Evolutionary conservation across 1,140 invertebrate species (phyloP).

Genomic region (Choristoneura fumiferana): DNA sequence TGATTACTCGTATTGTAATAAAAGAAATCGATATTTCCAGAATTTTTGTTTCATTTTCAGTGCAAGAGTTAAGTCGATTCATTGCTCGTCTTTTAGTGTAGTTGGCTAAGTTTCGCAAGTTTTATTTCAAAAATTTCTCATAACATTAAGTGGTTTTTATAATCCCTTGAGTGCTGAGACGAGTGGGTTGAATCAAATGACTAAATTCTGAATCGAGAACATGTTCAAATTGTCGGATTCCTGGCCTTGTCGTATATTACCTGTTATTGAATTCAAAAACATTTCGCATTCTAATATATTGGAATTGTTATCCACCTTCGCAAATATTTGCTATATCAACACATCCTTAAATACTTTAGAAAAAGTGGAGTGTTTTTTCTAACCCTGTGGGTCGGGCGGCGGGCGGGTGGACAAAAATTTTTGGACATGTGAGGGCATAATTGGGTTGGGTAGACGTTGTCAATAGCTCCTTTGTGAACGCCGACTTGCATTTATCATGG

Average conservation of each 20-base stretch:
- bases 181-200: neutral
- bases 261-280: slow-evolving; percentile 10
- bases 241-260: neutral
- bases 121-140: neutral
- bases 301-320: neutral
- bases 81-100: too few relatives aligned
- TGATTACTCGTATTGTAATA: too few relatives aligned
- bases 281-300: slow-evolving; percentile 8
- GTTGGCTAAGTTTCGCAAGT: too few relatives aligned
- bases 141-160: too few relatives aligned
- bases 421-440: slow-evolving; percentile 44
- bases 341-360: neutral
- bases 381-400: slow-evolving; percentile 21
- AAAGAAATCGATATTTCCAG: too few relatives aligned
- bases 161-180: neutral
- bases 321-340: slow-evolving; percentile 14
- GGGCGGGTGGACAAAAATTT: slow-evolving; percentile 44
- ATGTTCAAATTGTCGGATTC: neutral
- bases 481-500: slow-evolving; percentile 55
- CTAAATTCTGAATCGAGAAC: too few relatives aligned
- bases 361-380: slow-evolving; percentile 20
- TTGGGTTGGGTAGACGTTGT: slow-evolving; percentile 42
- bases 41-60: too few relatives aligned
- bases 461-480: slow-evolving; percentile 52
- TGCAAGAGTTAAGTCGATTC: too few relatives aligned